Evolutionary conservation across 1,140 invertebrate species (phyloP).

Genomic region (Dendroctonus valens): DNA sequence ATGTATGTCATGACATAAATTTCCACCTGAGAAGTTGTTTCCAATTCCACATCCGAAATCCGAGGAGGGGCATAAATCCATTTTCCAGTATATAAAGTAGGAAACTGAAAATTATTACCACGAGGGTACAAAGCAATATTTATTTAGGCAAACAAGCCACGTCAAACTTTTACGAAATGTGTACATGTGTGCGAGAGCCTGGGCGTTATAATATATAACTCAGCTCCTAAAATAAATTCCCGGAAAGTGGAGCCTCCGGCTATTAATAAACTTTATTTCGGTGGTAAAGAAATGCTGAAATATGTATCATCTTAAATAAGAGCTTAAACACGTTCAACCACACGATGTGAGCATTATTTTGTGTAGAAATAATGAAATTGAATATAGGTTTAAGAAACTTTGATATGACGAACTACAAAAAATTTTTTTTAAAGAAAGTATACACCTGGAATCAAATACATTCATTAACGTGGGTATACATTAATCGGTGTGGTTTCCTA

Average conservation of each 20-base stretch:
- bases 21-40: conserved; percentile 1
- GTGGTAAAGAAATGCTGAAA: too few relatives aligned
- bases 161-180: conserved; percentile 13
- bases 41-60: conserved; percentile 7
- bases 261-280: conserved; percentile 22
- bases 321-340: too few relatives aligned
- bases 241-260: conserved; percentile 5
- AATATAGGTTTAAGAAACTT: too few relatives aligned
- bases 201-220: conserved; percentile 21
- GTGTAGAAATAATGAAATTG: too few relatives aligned
- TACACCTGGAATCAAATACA: too few relatives aligned
- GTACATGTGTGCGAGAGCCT: conserved; percentile 2
- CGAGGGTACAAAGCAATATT: conserved; percentile 15
- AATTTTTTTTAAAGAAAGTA: too few relatives aligned
- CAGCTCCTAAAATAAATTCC: conserved; percentile 15
- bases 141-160: conserved; percentile 22
- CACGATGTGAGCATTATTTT: too few relatives aligned
- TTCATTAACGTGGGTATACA: too few relatives aligned
- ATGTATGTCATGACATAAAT: too few relatives aligned
- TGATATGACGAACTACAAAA: too few relatives aligned
- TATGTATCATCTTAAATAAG: too few relatives aligned
- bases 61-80: conserved; percentile 4
- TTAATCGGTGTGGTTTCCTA: too few relatives aligned
- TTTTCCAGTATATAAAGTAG: conserved; percentile 16
- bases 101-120: conserved; percentile 18